Percentiles rank a stretch among this genome's conserved stretches.
Conservation (phyloP, 2,797 vertebrate species). For the Enteromius thamalakanensis region DNA sequence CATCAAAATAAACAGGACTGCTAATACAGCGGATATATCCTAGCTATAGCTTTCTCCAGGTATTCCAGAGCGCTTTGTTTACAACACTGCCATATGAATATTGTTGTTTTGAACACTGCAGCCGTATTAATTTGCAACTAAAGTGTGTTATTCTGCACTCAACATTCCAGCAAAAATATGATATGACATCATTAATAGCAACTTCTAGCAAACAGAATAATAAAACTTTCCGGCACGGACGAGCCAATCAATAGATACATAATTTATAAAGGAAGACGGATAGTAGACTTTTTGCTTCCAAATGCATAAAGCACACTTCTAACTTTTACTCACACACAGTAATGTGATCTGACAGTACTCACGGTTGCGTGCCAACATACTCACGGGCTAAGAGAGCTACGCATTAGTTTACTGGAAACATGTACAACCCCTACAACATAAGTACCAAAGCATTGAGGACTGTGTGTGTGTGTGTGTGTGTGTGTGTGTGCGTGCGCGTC, state of each 20-base stretch:
- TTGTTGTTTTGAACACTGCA: neutral
- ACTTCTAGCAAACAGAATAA: slow-evolving; percentile 11
- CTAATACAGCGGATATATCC: neutral
- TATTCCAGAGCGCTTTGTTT: neutral
- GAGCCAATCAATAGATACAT: slow-evolving; percentile 30
- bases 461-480: slow-evolving; percentile 15
- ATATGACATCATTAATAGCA: slow-evolving; percentile 32
- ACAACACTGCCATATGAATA: neutral
- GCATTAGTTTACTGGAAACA: slow-evolving; percentile 38
- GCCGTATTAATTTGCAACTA: neutral
- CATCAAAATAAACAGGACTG: neutral
- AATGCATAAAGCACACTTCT: slow-evolving; percentile 20
- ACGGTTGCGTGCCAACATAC: slow-evolving; percentile 37
- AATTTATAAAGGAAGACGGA: slow-evolving; percentile 34
- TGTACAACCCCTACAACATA: slow-evolving; percentile 20
- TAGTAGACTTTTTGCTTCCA: slow-evolving; percentile 26
- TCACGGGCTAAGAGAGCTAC: slow-evolving; percentile 22
- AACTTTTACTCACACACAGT: slow-evolving; percentile 18
- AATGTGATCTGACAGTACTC: slow-evolving; percentile 47
- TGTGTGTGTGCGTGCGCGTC: neutral
- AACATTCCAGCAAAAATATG: neutral
- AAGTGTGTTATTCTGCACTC: slow-evolving; percentile 14
- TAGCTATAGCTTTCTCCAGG: neutral
- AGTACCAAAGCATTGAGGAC: slow-evolving; percentile 28
- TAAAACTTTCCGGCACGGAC: slow-evolving; percentile 12